These are phyloP conservation scores for Eolophus roseicapilla DNA, from an alignment of 2,113 vertebrate genomes.

Conservation along the genomic window DNA sequence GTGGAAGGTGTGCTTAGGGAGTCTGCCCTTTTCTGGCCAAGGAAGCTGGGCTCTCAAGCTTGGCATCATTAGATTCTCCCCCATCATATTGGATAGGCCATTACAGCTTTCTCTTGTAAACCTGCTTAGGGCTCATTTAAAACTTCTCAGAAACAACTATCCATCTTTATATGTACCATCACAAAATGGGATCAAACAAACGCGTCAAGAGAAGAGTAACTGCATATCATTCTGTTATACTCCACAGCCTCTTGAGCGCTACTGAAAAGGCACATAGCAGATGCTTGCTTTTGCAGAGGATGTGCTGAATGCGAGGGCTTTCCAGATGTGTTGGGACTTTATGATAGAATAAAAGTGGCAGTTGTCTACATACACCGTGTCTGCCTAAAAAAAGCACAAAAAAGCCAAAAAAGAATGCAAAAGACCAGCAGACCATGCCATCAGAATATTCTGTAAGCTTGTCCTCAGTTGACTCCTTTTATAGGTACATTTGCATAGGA, in stretches of 20 bases:
- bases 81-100: not conserved
- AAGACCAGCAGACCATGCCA: accelerated
- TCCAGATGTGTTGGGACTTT: not conserved
- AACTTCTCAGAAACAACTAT: not conserved
- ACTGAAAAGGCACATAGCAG: not conserved
- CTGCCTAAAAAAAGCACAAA: not conserved
- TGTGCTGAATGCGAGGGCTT: not conserved
- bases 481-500: not conserved
- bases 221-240: not conserved
- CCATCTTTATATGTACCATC: not conserved
- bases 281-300: not conserved
- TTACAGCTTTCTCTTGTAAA: not conserved
- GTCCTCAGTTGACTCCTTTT: not conserved
- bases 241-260: not conserved
- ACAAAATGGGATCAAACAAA: not conserved
- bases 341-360: not conserved
- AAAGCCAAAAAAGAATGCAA: not conserved
- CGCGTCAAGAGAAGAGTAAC: not conserved
- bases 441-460: not conserved
- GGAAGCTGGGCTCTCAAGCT: not conserved
- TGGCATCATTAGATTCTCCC: not conserved
- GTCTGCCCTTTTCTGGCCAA: not conserved
- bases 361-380: not conserved
- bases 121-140: not conserved
- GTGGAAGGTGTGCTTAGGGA: not conserved